Conservation (phyloP, 2,113 vertebrate genomes). For the Cariama cristata region DNA sequence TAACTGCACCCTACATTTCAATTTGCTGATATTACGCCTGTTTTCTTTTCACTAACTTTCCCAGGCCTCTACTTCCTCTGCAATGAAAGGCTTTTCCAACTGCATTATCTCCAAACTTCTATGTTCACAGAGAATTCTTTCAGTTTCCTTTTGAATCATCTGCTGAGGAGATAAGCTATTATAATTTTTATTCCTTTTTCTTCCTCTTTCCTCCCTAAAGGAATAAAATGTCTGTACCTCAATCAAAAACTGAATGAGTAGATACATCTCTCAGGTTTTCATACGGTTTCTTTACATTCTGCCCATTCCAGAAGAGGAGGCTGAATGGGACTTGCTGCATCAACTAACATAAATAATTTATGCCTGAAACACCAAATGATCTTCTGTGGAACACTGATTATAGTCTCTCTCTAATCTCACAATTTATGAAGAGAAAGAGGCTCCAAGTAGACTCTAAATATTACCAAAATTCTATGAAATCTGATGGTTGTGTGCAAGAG, state of each 20-base stretch:
- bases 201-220: constrained; percentile 54
- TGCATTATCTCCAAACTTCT: constrained; percentile 30
- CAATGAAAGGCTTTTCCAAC: neutral
- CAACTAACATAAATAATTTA: neutral
- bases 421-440: neutral
- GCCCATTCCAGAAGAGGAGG: neutral
- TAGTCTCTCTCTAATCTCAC: neutral
- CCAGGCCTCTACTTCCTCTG: constrained; percentile 44
- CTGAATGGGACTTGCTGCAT: neutral
- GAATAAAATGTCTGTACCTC: constrained; percentile 51
- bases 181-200: constrained; percentile 54
- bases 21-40: neutral
- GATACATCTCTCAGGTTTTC: constrained; percentile 1
- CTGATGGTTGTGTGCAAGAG: neutral
- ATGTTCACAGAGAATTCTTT: constrained; percentile 59
- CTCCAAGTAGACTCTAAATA: neutral
- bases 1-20: neutral
- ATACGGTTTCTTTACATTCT: neutral
- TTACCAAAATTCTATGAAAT: neutral
- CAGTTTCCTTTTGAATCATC: constrained; percentile 25
- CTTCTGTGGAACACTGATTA: neutral
- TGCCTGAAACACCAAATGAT: neutral
- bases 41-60: constrained; percentile 9
- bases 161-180: constrained; percentile 51
- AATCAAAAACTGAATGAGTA: constrained; percentile 25